These are phyloP conservation scores for Diarsia brunnea DNA, from an alignment of 2,888 invertebrate species.

Conservation along the genomic window DNA sequence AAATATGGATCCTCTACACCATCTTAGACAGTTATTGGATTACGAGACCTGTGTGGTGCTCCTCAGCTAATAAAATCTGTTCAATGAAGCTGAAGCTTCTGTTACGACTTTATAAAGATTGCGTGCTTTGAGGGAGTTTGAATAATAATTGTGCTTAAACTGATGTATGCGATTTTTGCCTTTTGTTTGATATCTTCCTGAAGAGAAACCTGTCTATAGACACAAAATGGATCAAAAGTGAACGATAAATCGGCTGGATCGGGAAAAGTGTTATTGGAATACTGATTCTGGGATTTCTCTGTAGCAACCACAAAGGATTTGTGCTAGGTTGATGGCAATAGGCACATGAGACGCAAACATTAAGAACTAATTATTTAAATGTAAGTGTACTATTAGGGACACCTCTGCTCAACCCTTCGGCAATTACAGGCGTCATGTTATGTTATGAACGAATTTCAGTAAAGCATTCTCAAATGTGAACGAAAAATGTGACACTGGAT, in stretches of 20 bases:
- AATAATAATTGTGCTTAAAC: constrained; percentile 18
- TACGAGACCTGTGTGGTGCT: constrained; percentile 63
- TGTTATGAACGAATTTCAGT: neutral
- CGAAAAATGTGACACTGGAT: neutral
- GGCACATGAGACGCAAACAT: too few relatives aligned
- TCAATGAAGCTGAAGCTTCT: constrained; percentile 55
- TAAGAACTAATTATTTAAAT: too few relatives aligned
- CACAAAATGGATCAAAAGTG: neutral
- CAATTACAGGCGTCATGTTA: too few relatives aligned
- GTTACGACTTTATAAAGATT: constrained; percentile 48
- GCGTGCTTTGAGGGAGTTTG: constrained; percentile 26
- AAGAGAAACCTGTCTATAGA: too few relatives aligned
- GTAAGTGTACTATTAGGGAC: too few relatives aligned
- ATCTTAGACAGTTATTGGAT: constrained; percentile 72
- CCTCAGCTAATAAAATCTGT: constrained; percentile 63
- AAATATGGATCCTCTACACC: constrained; percentile 64
- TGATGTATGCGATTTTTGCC: too few relatives aligned
- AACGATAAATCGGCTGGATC: neutral
- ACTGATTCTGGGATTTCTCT: too few relatives aligned
- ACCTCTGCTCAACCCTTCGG: too few relatives aligned
- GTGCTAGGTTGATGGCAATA: too few relatives aligned
- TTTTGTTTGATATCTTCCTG: too few relatives aligned
- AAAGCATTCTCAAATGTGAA: neutral
- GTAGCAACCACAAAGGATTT: too few relatives aligned
- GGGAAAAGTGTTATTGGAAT: too few relatives aligned